Evolutionary conservation across 2,113 vertebrate species (phyloP).

Genomic region (Clupea harengus): DNA sequence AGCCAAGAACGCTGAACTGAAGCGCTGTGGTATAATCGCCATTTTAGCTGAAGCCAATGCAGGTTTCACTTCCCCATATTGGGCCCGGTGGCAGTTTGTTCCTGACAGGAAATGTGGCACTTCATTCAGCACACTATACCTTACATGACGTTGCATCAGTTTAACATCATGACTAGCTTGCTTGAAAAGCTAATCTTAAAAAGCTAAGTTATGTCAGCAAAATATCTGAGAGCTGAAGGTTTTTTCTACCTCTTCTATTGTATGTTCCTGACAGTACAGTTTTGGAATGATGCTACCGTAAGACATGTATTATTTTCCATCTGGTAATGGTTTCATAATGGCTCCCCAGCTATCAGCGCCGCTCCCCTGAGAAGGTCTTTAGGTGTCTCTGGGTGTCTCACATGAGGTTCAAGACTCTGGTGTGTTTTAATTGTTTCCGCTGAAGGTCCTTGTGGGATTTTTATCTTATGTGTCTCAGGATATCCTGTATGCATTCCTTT

Average conservation of each 20-base stretch:
- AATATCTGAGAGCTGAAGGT: background rate
- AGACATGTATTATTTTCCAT: background rate
- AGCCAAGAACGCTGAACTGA: background rate
- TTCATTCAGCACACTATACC: background rate
- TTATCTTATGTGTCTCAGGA: background rate
- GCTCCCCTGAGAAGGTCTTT: background rate
- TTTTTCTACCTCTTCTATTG: background rate
- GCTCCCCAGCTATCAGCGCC: background rate
- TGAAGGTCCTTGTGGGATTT: background rate
- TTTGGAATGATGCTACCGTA: background rate
- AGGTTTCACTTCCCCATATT: background rate
- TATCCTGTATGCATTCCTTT: background rate
- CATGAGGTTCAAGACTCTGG: background rate
- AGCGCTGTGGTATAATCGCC: background rate
- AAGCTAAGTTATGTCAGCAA: background rate
- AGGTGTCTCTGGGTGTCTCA: background rate
- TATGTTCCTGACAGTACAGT: background rate
- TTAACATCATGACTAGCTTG: background rate
- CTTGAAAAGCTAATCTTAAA: background rate
- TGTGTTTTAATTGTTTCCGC: background rate
- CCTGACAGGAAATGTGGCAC: background rate
- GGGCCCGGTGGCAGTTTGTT: background rate
- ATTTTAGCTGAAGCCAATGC: background rate
- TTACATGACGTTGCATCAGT: background rate
- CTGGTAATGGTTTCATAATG: background rate